These are phyloP conservation scores for Orthonychiurus folsomi DNA, from an alignment of 2,888 invertebrate genomes.

Conservation along the genomic window DNA sequence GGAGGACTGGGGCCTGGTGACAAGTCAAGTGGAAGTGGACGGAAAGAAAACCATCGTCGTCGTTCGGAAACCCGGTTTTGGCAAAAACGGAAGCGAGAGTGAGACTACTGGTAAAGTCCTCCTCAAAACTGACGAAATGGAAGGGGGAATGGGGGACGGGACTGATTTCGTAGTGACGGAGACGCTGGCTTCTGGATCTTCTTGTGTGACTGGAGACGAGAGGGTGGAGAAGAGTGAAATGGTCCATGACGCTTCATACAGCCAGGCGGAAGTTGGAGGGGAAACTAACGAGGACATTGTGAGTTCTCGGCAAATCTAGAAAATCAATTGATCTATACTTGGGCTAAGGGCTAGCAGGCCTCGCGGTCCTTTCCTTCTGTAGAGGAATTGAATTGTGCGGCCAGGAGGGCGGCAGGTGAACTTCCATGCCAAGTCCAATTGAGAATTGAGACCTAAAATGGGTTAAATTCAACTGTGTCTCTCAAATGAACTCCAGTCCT, in stretches of 20 bases:
- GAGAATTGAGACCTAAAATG: no score
- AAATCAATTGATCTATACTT: not conserved
- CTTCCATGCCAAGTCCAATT: no score
- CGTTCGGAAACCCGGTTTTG: no score
- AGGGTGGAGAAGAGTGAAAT: not conserved
- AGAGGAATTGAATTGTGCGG: no score
- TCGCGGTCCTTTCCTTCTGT: no score
- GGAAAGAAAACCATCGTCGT: no score
- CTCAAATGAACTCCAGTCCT: no score
- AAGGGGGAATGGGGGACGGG: not conserved
- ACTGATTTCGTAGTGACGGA: no score
- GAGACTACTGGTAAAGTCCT: not conserved
- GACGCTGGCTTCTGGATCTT: no score
- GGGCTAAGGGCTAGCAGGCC: no score
- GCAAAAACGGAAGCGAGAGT: not conserved
- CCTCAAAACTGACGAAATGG: not conserved
- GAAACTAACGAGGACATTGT: constrained; percentile 4
- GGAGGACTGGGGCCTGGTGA: not conserved
- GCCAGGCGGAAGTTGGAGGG: not conserved
- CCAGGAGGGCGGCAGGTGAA: no score
- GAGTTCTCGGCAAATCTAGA: not conserved
- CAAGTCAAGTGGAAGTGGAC: not conserved
- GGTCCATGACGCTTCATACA: not conserved
- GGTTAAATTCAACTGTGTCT: no score
- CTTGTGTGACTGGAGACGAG: not conserved